A percentile compares a stretch with the other conserved stretches of the same genome.
Evolutionary conservation across 2,113 vertebrate genomes (phyloP).

Genomic region (Peucedramus taeniatus): DNA sequence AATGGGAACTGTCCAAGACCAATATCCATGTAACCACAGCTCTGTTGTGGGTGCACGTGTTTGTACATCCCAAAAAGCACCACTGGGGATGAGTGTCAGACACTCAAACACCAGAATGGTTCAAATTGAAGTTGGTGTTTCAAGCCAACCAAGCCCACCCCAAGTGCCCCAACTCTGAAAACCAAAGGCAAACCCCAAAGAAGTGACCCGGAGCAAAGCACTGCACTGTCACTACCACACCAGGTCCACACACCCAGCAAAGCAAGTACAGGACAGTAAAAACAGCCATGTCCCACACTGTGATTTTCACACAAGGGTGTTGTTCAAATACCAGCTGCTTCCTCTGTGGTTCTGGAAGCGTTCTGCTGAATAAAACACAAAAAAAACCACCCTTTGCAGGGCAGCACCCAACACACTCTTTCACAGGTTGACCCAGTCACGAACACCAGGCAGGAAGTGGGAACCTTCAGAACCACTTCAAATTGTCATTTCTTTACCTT

Average conservation of each 20-base stretch:
- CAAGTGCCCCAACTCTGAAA: background rate
- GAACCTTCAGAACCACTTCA: background rate
- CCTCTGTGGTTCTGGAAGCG: background rate
- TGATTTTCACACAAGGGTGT: background rate
- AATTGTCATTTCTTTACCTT: background rate
- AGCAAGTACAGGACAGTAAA: background rate
- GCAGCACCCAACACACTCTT: accelerated
- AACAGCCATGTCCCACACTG: background rate
- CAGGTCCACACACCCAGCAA: background rate
- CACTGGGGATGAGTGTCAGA: background rate
- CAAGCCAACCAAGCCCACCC: background rate
- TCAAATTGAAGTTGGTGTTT: accelerated
- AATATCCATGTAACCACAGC: accelerated
- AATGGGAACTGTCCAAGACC: background rate
- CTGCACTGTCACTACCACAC: background rate
- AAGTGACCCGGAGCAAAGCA: accelerated
- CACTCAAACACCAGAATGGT: background rate
- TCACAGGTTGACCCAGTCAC: background rate
- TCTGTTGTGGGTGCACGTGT: accelerated
- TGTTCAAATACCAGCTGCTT: background rate
- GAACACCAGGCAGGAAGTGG: background rate
- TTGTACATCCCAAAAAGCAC: background rate
- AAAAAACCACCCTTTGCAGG: background rate
- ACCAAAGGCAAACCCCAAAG: background rate
- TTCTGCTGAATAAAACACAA: background rate